Evolutionary conservation across 1,140 invertebrate species (phyloP), one percentile per base, ranked within the genome.

Genomic region (Aphis craccivora): DNA sequence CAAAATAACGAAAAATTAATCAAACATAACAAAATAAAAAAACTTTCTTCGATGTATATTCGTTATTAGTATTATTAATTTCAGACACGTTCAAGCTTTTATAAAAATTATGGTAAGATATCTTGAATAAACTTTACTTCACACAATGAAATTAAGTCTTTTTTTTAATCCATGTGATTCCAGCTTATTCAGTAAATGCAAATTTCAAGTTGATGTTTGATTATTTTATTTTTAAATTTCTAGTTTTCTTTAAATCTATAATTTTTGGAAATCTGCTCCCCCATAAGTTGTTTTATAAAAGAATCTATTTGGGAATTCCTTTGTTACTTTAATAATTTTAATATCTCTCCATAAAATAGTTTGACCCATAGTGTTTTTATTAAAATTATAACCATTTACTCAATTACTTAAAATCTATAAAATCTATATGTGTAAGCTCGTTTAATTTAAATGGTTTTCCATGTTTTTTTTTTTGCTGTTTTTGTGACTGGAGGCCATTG

Each of bases 371-470:
- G 23, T 86, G 20, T 87, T 87, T n/a, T 87, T 87, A 45, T 87
- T 87, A 53, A 88, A 88, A 88, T 53, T 88, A 35, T 88, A 51
- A 88, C 86, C 86, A 48, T 37, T 60, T 67, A 91, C 53, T 91
- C 25, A 91, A 76, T 76, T 91, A 11, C 35, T 91, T 91, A 40
- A 91, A 67, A 91, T 91, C 55, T 67, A 67, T 67, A 40, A 91
- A 91, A 91, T 53, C 48, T 91, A 1, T 76, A 37, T 67, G 20
- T 43, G 48, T 67, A 55, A 91, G 90, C 60, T 91, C 90, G 11
- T 60, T 91, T 60, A 37, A 48, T 67, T 67, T 91, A 67, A 67
- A 91, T n/a, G 35, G 90, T 37, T 76, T 91, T 76, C 40, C 90
- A 35, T 40, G 51, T 53, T 67, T 91, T 91, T 60, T 60, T 90